Evolutionary conservation across 2,113 vertebrate species (phyloP).

Genomic region (Poeciliopsis turrubarensis): DNA sequence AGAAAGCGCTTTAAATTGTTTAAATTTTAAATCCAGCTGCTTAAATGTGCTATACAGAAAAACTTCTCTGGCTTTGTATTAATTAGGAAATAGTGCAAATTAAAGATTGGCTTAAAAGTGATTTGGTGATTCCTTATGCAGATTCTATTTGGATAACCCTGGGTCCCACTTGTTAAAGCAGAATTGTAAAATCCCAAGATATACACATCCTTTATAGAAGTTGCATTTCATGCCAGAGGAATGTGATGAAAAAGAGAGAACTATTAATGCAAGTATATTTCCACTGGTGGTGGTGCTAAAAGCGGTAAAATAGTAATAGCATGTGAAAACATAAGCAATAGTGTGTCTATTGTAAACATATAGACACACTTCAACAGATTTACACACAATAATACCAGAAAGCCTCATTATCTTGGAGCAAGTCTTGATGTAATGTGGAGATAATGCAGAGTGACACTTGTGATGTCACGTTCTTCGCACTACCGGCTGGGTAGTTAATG

Average conservation of each 20-base stretch:
- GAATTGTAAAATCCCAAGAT: not conserved
- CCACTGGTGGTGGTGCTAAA: constrained; percentile 4
- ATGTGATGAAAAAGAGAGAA: not conserved
- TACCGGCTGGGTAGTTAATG: constrained; percentile 74
- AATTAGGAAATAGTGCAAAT: not conserved
- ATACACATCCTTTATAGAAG: not conserved
- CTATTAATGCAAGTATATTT: not conserved
- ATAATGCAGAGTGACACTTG: constrained; percentile 72
- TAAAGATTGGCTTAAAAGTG: constrained; percentile 16
- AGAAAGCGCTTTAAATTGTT: too few relatives aligned
- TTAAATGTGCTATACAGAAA: too few relatives aligned
- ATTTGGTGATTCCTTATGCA: not conserved
- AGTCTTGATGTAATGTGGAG: constrained; percentile 52
- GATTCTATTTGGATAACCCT: constrained; percentile 30
- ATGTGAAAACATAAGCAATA: not conserved
- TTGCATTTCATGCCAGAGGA: not conserved
- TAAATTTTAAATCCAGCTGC: too few relatives aligned
- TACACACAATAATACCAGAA: constrained; percentile 20
- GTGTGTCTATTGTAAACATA: constrained; percentile 16
- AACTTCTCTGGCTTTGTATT: not conserved
- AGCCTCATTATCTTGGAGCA: constrained; percentile 57
- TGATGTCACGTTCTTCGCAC: constrained; percentile 79
- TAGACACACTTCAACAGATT: not conserved
- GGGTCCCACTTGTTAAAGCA: not conserved
- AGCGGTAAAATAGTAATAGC: not conserved